These are phyloP conservation scores for Virgularia gustaviana DNA, from an alignment of 92 coral and sea anemone genomes.

Conservation along the genomic window DNA sequence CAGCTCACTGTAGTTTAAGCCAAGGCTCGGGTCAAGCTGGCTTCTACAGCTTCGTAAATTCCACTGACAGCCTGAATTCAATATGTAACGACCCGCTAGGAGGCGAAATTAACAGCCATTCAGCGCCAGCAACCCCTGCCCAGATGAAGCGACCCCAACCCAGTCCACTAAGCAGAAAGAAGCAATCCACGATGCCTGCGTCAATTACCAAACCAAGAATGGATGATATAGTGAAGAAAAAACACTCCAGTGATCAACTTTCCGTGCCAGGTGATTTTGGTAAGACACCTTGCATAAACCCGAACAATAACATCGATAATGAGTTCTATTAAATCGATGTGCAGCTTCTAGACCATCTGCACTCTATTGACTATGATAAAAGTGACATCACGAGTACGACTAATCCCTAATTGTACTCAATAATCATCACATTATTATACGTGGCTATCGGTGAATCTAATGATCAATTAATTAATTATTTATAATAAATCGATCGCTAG, in stretches of 20 bases:
- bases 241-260: slow-evolving; percentile 7
- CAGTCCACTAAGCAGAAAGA: slow-evolving; percentile 6
- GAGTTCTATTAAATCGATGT: too few species aligned
- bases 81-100: not conserved
- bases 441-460: too few species aligned
- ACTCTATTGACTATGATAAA: too few species aligned
- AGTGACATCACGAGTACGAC: too few species aligned
- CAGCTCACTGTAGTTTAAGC: not conserved
- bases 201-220: not conserved
- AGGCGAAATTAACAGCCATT: not conserved
- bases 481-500: too few species aligned
- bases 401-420: too few species aligned
- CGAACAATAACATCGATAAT: too few species aligned
- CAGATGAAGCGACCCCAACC: slow-evolving; percentile 25
- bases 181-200: slow-evolving; percentile 10
- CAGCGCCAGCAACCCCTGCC: slow-evolving; percentile 19
- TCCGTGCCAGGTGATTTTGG: slow-evolving; percentile 29
- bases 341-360: too few species aligned
- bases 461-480: too few species aligned
- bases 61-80: slow-evolving; percentile 4
- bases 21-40: slow-evolving; percentile 13
- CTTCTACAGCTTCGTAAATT: slow-evolving; percentile 28
- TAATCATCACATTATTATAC: too few species aligned
- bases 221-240: not conserved
- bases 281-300: slow-evolving; percentile 2